Conservation (phyloP, 2,113 vertebrate species). For the Halichoeres trimaculatus region DNA sequence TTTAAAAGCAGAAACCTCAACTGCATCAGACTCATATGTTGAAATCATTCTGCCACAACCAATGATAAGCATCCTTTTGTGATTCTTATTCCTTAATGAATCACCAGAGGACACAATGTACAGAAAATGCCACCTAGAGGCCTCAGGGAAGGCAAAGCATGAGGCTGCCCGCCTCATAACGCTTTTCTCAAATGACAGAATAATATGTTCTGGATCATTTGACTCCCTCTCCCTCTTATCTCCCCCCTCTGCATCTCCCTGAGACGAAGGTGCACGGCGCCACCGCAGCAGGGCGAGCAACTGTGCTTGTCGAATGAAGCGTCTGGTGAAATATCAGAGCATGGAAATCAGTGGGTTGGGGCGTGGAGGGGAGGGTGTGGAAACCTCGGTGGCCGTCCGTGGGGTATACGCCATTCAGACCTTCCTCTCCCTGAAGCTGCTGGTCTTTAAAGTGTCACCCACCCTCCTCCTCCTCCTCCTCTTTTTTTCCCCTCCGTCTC, state of each 20-base stretch:
- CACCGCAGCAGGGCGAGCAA: constrained; percentile 71
- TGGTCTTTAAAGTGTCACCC: constrained; percentile 61
- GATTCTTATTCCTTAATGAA: constrained; percentile 43
- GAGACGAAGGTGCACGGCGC: constrained; percentile 85
- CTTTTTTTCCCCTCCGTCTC: background rate
- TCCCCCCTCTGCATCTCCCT: constrained; percentile 34
- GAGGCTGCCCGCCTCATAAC: constrained; percentile 81
- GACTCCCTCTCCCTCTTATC: constrained; percentile 70
- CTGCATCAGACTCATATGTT: background rate
- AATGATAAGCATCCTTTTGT: constrained; percentile 41
- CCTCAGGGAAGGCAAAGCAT: constrained; percentile 81
- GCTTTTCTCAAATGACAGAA: constrained; percentile 88
- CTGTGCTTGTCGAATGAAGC: constrained; percentile 80
- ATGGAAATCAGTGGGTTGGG: constrained; percentile 78
- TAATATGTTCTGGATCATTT: constrained; percentile 95
- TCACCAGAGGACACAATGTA: constrained; percentile 24
- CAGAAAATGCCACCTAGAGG: constrained; percentile 83
- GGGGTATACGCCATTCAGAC: constrained; percentile 64
- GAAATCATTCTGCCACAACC: background rate
- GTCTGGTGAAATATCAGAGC: constrained; percentile 90
- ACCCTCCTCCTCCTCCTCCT: constrained; percentile 13
- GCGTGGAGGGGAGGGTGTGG: constrained; percentile 43
- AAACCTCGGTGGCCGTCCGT: constrained; percentile 55
- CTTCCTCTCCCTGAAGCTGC: constrained; percentile 38
- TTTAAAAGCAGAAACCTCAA: background rate